Percentiles rank a stretch among this genome's conserved stretches.
phyloP scores from a whole-genome alignment of 2,888 invertebrate species.

The Masnerella sp. region DNA sequence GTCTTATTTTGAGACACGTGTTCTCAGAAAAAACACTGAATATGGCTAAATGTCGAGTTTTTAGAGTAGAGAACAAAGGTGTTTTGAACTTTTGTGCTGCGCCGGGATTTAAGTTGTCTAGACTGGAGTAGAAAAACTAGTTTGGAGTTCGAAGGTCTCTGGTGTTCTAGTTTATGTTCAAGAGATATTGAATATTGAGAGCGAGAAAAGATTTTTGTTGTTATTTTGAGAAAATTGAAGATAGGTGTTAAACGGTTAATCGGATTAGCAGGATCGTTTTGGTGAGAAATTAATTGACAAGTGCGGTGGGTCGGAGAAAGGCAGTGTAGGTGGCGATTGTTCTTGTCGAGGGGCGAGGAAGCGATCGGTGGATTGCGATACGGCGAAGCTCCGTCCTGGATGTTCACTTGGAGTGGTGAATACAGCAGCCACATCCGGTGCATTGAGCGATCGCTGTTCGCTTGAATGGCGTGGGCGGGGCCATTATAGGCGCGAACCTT shows the following conservation, averaged over 20 bases:
- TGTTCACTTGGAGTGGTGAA: constrained; percentile 76
- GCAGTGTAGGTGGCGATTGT: constrained; percentile 37
- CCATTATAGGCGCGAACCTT: constrained; percentile 61
- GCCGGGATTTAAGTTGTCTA: too few species aligned
- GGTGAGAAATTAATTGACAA: constrained; percentile 45
- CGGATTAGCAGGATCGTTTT: constrained; percentile 22
- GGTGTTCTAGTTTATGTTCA: too few species aligned
- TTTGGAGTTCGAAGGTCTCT: too few species aligned
- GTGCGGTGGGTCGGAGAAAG: constrained; percentile 27
- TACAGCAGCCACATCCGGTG: constrained; percentile 77
- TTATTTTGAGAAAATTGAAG: too few species aligned
- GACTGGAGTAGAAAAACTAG: too few species aligned
- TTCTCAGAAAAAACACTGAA: too few species aligned
- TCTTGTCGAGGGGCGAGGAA: constrained; percentile 50
- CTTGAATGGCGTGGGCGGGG: constrained; percentile 73
- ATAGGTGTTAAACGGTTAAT: too few species aligned
- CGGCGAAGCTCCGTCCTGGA: constrained; percentile 74
- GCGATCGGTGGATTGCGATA: constrained; percentile 73
- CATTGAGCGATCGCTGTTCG: constrained; percentile 69
- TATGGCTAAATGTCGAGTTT: too few species aligned
- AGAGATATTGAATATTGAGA: too few species aligned
- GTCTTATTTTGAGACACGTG: too few species aligned
- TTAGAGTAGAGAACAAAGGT: not conserved
- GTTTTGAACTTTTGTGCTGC: not conserved
- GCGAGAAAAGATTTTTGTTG: too few species aligned